Evolutionary conservation across 2,888 invertebrate species (phyloP), one percentile per base, ranked within the genome.

Genomic region (Nowickia ferox): DNA sequence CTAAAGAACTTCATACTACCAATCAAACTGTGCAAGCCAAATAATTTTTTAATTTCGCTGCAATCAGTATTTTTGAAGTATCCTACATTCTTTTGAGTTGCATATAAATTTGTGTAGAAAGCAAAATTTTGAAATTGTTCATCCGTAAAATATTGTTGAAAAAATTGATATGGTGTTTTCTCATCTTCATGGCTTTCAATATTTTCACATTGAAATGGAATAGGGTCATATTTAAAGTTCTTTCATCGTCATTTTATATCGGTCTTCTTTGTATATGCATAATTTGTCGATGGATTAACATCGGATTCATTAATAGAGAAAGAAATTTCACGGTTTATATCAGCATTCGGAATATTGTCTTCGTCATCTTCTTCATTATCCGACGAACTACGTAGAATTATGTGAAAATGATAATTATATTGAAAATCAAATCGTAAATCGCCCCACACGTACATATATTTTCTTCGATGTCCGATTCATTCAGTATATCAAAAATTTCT

Each of bases 1-100:
- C 6, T 30, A 30, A 6, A 30, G 1, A 30, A 30, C 30, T 30
- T 30, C 30, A 30, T 30, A 42, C 44, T 65, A 22, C 46, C 46
- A 65, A 65, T 44, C 46, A 65, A 65, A 65, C 46, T 22, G 65
- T 65, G 65, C 65, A 65, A 65, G 44, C 19, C 65, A 65, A 65
- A 65, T 40, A 65, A 65, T 65, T 65, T 65, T 65, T 65, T 44
- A 4, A 65, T 65, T 65, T 65, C 65, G 22, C 15, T 65, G 65
- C 65, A 65, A 65, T 65, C 46, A 44, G 65, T 46, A 65, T 65
- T 65, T 65, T 65, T 65, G 65, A 65, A 65, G 65, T 65, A 3
- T 65, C 65, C 44, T 44, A 65, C 46, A 65, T 65, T 46, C 1
- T 65, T 65, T 46, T 65, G 65, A 65, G 44, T 65, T 46, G 65